Evolutionary conservation across 2,797 vertebrate species (phyloP), one percentile per base, ranked within the genome.

Genomic region (Gambelia wislizenii): DNA sequence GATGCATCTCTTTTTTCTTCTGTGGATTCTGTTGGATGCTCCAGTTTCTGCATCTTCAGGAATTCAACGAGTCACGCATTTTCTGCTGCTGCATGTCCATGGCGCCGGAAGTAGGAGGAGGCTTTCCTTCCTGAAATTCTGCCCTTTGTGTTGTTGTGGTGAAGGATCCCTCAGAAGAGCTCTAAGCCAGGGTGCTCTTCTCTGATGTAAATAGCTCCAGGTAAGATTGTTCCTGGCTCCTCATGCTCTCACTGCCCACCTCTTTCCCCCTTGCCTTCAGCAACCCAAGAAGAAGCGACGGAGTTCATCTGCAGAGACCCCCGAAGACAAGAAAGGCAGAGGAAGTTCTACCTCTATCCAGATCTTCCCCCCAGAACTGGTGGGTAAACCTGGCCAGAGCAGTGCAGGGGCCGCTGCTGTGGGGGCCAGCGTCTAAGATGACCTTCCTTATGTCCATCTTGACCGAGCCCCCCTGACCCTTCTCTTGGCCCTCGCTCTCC

Each of bases 311-410:
- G 84, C 93, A 25, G 91, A 94, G 75, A 42, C 90, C 64, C 80
- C 64, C 22, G 91, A 94, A 85, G 91, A 93, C 42, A 92, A 93
- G 88, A 89, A 90, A 56, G 90, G 87, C 1, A 87, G 88, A 85
- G 88, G 89, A 76, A 91, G 76, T 61, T 77, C 89, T 20, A 54
- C 92, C 88, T 95, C 95, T n/a, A 91, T 97, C 67, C 94, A 96
- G 83, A 86, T 94, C 76, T 93, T 97, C 49, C 96, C 97, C 84
- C 95, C 95, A 69, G 97, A 97, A 91, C 90, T 97, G 96, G 97
- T 97, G 92, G 93, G 95, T 70, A 16, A 22, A 27, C 8, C 67
- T 25, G 61, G 88, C 42, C 22, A n/a, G 44, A 49, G 18, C 3
- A 0, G 61, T 14, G 30, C 6, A 12, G 2, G 22, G 59, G 8